phyloP scores from a whole-genome alignment of 2,797 vertebrate genomes.

The Pseudocheirus occidentalis region DNA sequence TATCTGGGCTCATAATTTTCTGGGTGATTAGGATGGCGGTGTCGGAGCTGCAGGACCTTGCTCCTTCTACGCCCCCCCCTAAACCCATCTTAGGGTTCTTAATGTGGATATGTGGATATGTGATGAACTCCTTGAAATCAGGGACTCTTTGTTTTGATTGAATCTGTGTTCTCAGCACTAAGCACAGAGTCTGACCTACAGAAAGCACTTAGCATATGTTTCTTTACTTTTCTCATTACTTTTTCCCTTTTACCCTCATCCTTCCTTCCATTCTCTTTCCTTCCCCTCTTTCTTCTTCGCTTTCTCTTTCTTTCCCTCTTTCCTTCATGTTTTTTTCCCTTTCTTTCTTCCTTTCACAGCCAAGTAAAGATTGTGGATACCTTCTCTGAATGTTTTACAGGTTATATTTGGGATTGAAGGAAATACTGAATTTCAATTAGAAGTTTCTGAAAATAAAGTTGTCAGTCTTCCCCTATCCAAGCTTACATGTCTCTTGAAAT shows the following conservation, averaged over 20 bases:
- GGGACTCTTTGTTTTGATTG: background rate
- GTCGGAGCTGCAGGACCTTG: too few relatives aligned
- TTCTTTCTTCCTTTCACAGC: background rate
- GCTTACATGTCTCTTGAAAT: background rate
- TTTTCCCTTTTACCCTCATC: background rate
- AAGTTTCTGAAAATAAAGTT: background rate
- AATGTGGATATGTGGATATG: background rate
- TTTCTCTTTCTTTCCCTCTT: background rate
- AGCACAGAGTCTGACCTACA: background rate
- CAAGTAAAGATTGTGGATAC: background rate
- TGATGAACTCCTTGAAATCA: background rate
- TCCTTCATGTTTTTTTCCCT: background rate
- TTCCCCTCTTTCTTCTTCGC: background rate
- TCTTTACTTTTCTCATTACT: background rate
- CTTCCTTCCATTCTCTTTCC: too few relatives aligned
- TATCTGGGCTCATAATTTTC: too few relatives aligned
- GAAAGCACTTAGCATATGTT: background rate
- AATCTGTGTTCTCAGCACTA: background rate
- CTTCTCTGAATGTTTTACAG: background rate
- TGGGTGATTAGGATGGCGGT: too few relatives aligned
- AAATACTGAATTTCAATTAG: background rate
- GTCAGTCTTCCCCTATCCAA: background rate
- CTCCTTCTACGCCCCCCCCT: too few relatives aligned
- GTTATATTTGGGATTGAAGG: background rate
- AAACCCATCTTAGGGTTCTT: background rate